Evolutionary conservation across 2,888 invertebrate genomes (phyloP).

Genomic region (Lasioglossum figueresi): DNA sequence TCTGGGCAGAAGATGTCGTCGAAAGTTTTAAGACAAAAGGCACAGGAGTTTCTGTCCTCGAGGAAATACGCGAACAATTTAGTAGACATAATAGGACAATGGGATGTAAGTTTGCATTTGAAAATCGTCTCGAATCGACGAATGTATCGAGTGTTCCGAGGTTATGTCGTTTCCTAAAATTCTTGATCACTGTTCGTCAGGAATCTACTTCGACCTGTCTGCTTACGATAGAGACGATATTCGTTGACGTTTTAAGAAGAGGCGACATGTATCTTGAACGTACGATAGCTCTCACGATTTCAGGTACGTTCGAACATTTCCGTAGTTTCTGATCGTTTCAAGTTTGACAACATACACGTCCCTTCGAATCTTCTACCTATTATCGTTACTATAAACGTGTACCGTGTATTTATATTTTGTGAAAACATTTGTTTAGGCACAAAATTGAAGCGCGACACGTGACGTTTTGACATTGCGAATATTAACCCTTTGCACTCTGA

Average conservation of each 20-base stretch:
- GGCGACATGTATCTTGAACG: constrained; percentile 87
- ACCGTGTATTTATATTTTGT: constrained; percentile 39
- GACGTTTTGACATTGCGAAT: not conserved
- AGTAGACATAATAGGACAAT: constrained; percentile 88
- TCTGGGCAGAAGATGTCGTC: constrained; percentile 86
- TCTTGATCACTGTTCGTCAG: constrained; percentile 62
- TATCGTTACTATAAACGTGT: not conserved
- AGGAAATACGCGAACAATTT: constrained; percentile 88
- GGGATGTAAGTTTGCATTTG: constrained; percentile 85
- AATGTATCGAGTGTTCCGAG: constrained; percentile 47
- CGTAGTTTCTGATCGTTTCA: not conserved
- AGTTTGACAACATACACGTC: constrained; percentile 14
- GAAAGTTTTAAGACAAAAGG: constrained; percentile 88
- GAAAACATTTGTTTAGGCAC: constrained; percentile 40
- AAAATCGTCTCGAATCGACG: constrained; percentile 19
- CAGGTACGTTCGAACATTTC: constrained; percentile 71
- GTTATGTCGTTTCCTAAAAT: constrained; percentile 67
- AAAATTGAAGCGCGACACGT: constrained; percentile 25
- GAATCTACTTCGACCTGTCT: constrained; percentile 85
- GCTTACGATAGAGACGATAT: constrained; percentile 90
- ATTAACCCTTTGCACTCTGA: not conserved
- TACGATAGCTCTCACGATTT: constrained; percentile 78
- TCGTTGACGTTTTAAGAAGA: constrained; percentile 88
- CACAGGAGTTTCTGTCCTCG: constrained; percentile 89
- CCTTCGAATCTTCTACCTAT: not conserved